A percentile compares a stretch with the other conserved stretches of the same genome.
phyloP scores from a whole-genome alignment of 2,113 vertebrate species.

The Odocoileus virginianus region DNA sequence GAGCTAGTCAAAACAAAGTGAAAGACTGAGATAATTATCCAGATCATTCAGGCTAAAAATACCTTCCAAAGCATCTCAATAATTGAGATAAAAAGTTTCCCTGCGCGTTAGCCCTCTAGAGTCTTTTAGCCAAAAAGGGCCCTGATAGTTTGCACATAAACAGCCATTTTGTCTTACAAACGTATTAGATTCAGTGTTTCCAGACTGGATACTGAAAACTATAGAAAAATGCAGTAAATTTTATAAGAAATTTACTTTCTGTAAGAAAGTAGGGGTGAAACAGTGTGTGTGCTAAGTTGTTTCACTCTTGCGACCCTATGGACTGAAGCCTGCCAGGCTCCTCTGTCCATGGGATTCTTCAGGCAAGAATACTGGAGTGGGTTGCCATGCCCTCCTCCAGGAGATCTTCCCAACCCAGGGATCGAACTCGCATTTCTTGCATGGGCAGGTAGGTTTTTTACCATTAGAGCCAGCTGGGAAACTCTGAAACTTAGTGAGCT shows the following conservation, averaged over 20 bases:
- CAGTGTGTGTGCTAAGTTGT: background rate
- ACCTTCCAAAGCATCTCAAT: background rate
- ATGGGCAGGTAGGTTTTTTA: background rate
- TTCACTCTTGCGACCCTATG: accelerated
- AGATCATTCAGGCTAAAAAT: background rate
- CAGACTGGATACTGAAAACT: background rate
- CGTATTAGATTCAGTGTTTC: background rate
- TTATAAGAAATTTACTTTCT: background rate
- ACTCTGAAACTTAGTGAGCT: background rate
- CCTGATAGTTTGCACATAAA: background rate
- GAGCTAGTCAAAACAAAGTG: constrained; percentile 18
- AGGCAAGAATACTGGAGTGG: background rate
- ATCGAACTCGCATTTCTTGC: background rate
- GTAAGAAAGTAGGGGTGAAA: background rate
- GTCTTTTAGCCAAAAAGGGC: background rate
- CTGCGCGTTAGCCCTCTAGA: background rate
- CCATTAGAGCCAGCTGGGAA: background rate
- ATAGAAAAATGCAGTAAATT: background rate
- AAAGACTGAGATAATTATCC: background rate
- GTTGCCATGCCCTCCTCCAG: background rate
- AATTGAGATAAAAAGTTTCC: background rate
- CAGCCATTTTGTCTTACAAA: background rate
- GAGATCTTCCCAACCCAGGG: background rate
- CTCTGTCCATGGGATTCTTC: background rate
- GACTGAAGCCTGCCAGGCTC: background rate